A percentile compares a stretch with the other conserved stretches of the same genome.
phyloP scores from a whole-genome alignment of 1,140 invertebrate genomes.

The Pinna nobilis region DNA sequence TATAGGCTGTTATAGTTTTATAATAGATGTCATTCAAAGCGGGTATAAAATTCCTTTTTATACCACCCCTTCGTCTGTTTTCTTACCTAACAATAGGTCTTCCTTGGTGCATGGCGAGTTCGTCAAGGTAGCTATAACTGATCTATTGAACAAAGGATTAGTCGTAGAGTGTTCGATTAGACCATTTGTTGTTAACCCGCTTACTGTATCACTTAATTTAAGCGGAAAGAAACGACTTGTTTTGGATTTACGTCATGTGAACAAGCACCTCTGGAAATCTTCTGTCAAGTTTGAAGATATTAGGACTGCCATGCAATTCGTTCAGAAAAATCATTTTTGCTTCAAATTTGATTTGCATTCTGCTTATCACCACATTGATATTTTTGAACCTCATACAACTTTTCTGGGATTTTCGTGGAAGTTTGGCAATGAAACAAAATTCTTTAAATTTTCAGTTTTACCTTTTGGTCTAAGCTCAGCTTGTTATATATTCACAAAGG shows the following conservation, averaged over 20 bases:
- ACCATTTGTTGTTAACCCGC: no score
- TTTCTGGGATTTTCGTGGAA: slow-evolving; percentile 42
- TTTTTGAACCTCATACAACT: no score
- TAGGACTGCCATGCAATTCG: neutral
- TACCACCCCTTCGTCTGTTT: no score
- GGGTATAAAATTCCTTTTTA: no score
- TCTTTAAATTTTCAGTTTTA: slow-evolving; percentile 33
- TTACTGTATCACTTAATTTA: neutral
- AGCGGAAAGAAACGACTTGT: slow-evolving; percentile 14
- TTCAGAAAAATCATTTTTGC: neutral
- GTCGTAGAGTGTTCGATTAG: no score
- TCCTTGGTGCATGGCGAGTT: no score
- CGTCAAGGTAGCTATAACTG: no score
- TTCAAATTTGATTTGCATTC: slow-evolving; percentile 28
- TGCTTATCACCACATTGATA: slow-evolving; percentile 35
- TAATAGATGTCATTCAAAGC: no score
- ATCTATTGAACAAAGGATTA: no score
- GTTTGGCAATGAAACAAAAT: neutral
- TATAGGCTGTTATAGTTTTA: no score
- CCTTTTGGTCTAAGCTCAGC: slow-evolving; percentile 35
- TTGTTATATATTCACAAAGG: slow-evolving; percentile 39
- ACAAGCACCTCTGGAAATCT: slow-evolving; percentile 13
- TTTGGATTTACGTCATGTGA: slow-evolving; percentile 21
- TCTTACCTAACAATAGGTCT: no score
- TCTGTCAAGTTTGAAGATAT: slow-evolving; percentile 27